These are phyloP conservation scores for Noctuana brunneofusca DNA, from an alignment of 2,888 invertebrate genomes.

Conservation along the genomic window DNA sequence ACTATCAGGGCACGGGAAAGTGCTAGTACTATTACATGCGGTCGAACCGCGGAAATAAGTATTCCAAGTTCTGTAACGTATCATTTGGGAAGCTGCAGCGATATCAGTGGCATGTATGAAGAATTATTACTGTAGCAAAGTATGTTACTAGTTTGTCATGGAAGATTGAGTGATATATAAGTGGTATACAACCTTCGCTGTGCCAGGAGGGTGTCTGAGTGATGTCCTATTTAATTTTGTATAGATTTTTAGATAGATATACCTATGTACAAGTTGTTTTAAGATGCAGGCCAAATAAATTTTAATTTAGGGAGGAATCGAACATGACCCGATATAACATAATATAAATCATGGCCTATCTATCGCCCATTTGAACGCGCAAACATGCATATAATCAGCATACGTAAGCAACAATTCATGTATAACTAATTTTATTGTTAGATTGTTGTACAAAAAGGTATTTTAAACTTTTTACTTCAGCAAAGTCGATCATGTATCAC, in stretches of 20 bases:
- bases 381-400: background rate
- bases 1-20: conserved; percentile 32
- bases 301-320: too few relatives aligned
- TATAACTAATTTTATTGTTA: background rate
- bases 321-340: too few relatives aligned
- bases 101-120: conserved; percentile 10
- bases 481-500: conserved; percentile 26
- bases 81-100: conserved; percentile 20
- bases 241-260: too few relatives aligned
- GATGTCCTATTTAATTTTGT: too few relatives aligned
- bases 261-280: too few relatives aligned
- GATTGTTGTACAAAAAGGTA: conserved; percentile 1
- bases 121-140: conserved; percentile 20
- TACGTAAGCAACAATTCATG: background rate
- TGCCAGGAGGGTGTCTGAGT: too few relatives aligned
- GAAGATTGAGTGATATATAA: background rate
- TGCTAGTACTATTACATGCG: conserved; percentile 23
- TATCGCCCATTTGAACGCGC: too few relatives aligned
- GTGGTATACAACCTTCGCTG: background rate
- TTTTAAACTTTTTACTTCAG: conserved; percentile 5
- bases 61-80: conserved; percentile 29
- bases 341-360: background rate
- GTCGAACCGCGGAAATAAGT: conserved; percentile 31
- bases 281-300: too few relatives aligned
- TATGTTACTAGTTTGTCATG: background rate